These are phyloP conservation scores for Verasper variegatus DNA, from an alignment of 2,113 vertebrate genomes.

Conservation along the genomic window DNA sequence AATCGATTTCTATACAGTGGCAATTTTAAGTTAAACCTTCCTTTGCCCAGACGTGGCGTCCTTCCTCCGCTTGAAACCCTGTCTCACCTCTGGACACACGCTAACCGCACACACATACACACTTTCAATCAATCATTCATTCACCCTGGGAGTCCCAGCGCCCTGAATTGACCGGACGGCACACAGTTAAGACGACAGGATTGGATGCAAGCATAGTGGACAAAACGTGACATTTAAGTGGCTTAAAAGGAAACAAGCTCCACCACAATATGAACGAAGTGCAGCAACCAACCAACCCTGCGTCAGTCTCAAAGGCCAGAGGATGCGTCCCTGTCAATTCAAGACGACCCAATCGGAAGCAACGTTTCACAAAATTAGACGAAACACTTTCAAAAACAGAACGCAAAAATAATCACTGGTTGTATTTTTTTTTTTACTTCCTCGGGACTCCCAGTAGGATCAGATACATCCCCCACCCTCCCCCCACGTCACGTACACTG, in stretches of 20 bases:
- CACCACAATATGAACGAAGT: constrained; percentile 47
- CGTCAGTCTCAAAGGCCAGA: constrained; percentile 44
- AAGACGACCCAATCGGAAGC: constrained; percentile 21
- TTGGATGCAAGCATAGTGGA: constrained; percentile 42
- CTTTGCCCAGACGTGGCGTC: constrained; percentile 58
- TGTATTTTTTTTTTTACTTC: constrained; percentile 6
- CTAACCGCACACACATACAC: constrained; percentile 15
- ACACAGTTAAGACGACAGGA: constrained; percentile 55
- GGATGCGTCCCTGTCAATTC: constrained; percentile 46
- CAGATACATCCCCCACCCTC: constrained; percentile 16
- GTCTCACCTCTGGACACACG: constrained; percentile 60
- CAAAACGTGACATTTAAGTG: constrained; percentile 19
- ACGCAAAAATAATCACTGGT: constrained; percentile 17
- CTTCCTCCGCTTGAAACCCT: constrained; percentile 74
- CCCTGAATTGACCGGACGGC: constrained; percentile 58
- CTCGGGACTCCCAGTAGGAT: constrained; percentile 57
- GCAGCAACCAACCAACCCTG: constrained; percentile 46
- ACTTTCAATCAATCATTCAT: constrained; percentile 53
- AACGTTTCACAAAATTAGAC: constrained; percentile 37
- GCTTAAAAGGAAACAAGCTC: constrained; percentile 14
- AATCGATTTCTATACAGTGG: constrained; percentile 83
- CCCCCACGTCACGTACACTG: constrained; percentile 52
- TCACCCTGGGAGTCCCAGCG: constrained; percentile 66
- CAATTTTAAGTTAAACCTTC: constrained; percentile 83
- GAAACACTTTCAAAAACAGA: constrained; percentile 39